phyloP scores from a whole-genome alignment of 2,113 vertebrate genomes.

The Sinocyclocheilus anophthalmus region DNA sequence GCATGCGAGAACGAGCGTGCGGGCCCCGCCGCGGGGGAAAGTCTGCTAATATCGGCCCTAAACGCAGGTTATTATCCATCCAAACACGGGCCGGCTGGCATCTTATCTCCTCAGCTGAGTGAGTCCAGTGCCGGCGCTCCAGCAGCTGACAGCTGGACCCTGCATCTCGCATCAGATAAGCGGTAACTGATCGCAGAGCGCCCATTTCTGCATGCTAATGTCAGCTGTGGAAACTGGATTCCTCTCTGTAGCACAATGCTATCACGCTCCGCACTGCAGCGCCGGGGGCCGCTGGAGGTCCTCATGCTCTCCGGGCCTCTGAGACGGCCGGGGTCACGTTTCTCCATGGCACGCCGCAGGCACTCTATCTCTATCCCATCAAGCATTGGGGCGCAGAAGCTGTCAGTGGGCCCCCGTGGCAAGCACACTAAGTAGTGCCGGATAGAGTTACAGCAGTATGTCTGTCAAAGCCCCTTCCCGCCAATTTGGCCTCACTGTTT shows the following conservation, averaged over 20 bases:
- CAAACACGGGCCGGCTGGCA: slow-evolving; percentile 28
- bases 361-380: slow-evolving; percentile 57
- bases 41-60: slow-evolving; percentile 48
- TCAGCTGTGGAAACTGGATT: slow-evolving; percentile 65
- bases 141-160: slow-evolving; percentile 51
- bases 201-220: slow-evolving; percentile 54
- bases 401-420: slow-evolving; percentile 64
- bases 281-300: slow-evolving; percentile 29
- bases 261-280: slow-evolving; percentile 26
- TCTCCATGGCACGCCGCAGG: slow-evolving; percentile 49
- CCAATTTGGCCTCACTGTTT: slow-evolving; percentile 1
- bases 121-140: slow-evolving; percentile 40
- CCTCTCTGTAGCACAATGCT: slow-evolving; percentile 52
- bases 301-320: slow-evolving; percentile 42
- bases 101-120: slow-evolving; percentile 50
- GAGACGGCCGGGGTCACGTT: slow-evolving; percentile 41
- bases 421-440: slow-evolving; percentile 59
- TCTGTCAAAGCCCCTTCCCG: slow-evolving; percentile 61
- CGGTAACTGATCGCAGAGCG: slow-evolving; percentile 16
- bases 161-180: slow-evolving; percentile 46
- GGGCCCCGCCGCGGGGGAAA: slow-evolving; percentile 27
- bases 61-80: slow-evolving; percentile 50
- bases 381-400: slow-evolving; percentile 46
- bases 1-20: slow-evolving; percentile 5
- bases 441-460: slow-evolving; percentile 77